Conservation (phyloP, 2,113 vertebrate species). For the Silurus meridionalis region DNA sequence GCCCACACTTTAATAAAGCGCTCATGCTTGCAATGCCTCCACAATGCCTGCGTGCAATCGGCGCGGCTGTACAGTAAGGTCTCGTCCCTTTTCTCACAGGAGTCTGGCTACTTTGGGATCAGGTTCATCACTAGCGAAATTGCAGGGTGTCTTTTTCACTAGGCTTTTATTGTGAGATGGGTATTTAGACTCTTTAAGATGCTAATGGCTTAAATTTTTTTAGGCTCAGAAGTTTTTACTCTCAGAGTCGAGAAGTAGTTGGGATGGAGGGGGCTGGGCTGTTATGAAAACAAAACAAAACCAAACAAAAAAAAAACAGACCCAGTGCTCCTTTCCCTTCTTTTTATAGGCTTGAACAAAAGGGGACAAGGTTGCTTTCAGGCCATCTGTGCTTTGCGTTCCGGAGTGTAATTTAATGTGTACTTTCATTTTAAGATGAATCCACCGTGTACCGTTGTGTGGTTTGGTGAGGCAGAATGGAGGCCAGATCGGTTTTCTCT, state of each 20-base stretch:
- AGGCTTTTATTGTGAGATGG: constrained; percentile 63
- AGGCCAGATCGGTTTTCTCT: constrained; percentile 78
- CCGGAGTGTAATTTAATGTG: constrained; percentile 73
- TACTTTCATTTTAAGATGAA: constrained; percentile 73
- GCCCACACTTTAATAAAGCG: constrained; percentile 75
- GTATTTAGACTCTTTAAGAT: constrained; percentile 70
- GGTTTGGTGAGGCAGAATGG: constrained; percentile 72
- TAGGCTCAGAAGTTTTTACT: constrained; percentile 61
- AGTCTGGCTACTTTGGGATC: constrained; percentile 63
- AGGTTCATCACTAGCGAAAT: constrained; percentile 70
- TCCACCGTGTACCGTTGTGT: constrained; percentile 70
- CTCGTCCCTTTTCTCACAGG: constrained; percentile 61
- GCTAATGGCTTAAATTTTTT: constrained; percentile 68
- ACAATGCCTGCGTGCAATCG: constrained; percentile 67
- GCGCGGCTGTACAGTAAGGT: constrained; percentile 63
- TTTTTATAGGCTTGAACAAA: constrained; percentile 65
- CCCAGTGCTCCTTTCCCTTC: constrained; percentile 46
- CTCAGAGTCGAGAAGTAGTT: constrained; percentile 55
- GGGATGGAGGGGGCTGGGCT: constrained; percentile 59
- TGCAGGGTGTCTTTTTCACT: constrained; percentile 65
- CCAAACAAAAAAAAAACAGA: constrained; percentile 25
- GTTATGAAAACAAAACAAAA: constrained; percentile 62
- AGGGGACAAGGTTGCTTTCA: constrained; percentile 60
- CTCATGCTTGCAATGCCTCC: constrained; percentile 74
- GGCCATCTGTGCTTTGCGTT: constrained; percentile 56